Base-by-base conservation (phyloP, 2,888 invertebrate species). In the Shargacucullia verbasci region DNA sequence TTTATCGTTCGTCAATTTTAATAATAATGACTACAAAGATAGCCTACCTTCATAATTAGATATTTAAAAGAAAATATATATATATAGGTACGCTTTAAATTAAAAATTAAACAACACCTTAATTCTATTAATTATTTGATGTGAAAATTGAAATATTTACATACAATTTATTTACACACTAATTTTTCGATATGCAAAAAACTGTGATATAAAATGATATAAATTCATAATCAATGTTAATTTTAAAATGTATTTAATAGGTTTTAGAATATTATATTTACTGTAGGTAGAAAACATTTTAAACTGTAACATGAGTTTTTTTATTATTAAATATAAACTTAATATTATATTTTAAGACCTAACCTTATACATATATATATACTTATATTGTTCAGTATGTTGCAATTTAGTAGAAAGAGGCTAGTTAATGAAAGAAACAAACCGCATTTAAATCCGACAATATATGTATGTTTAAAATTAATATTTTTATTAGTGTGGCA, bases 121-220 rank as follows among this genome's bases (percentile, higher is more conserved):
- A 3, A 20, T 20, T 4, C 20, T 20, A 20, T 20, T 2, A 2
- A 20, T 20, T 20, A 20, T 3, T 20, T 20, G 2, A 20, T 20
- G 20, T 20, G 20, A 20, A 20, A 2, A 20, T 20, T 20, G 20
- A 20, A 20, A 20, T 20, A 20, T 20, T 20, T 20, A 20, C 20
- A 20, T 20, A 20, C 20, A 20, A 20, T 20, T 20, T 4, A 20
- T 20, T 20, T 20, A 20, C 4, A 20, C 20, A 20, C 15, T 25
- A 27, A 5, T 11, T 27, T 33, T 33, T 55, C 57, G 60, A 60
- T 61, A 60, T 64, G 35, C 34, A 48, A 60, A 45, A 66, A 70
- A 70, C 80, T 83, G 83, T 82, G 82, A 83, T 82, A 82, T 70
- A 59, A 70, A 79, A 72, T 82, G 82, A 83, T 82, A 82, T 70